Conservation (phyloP, 1,140 invertebrate genomes). For the Zaprionus davidi region DNA sequence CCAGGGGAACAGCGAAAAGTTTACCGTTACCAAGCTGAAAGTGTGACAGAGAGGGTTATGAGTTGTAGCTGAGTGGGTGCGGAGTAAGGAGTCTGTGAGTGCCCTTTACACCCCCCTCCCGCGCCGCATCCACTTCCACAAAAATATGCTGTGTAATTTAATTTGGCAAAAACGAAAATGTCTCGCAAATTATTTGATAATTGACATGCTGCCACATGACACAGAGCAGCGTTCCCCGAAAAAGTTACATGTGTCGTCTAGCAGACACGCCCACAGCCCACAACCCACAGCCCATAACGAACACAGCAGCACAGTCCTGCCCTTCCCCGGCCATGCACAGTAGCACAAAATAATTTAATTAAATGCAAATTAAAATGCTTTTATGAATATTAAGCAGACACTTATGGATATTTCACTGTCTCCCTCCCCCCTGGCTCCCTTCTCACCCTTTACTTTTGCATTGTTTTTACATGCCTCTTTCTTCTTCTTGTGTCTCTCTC, state of each 20-base stretch:
- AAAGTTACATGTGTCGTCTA: constrained; percentile 29
- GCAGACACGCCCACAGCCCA: constrained; percentile 1
- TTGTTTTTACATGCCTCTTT: background rate
- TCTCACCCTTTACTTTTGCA: background rate
- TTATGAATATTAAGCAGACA: constrained; percentile 68
- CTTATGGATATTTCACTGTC: constrained; percentile 37
- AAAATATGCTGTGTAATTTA: constrained; percentile 36
- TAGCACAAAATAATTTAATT: constrained; percentile 58
- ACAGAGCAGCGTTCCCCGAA: background rate
- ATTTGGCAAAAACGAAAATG: constrained; percentile 26
- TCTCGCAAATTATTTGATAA: constrained; percentile 44
- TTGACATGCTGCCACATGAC: constrained; percentile 31
- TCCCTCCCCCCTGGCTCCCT: background rate
- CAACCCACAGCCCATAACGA: background rate
- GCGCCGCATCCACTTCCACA: background rate
- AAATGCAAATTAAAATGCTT: constrained; percentile 77
- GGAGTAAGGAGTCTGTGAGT: background rate
- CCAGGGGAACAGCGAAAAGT: constrained; percentile 7
- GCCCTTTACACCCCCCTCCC: background rate
- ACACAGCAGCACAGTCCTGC: background rate
- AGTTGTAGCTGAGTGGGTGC: background rate
- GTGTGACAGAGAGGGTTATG: background rate
- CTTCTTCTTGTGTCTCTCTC: background rate
- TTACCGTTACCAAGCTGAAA: constrained; percentile 6
- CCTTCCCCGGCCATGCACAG: background rate